Percentiles rank a stretch among this genome's conserved stretches.
Conservation (phyloP, 2,113 vertebrate genomes). For the Clarias gariepinus region DNA sequence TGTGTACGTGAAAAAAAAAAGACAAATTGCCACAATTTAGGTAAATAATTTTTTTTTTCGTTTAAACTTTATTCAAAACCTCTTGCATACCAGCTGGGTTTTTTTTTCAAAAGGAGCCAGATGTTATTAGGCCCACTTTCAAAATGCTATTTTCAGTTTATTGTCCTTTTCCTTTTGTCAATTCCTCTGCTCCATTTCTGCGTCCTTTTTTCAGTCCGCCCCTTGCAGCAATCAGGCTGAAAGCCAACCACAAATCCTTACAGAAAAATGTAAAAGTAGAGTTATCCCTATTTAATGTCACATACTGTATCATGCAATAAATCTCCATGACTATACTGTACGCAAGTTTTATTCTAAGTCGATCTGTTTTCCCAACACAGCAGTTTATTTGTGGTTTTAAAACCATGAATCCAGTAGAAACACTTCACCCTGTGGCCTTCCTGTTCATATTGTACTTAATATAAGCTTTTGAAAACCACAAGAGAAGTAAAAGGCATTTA, state of each 20-base stretch:
- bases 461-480: neutral
- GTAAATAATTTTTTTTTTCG: neutral
- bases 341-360: neutral
- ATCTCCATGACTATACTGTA: neutral
- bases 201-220: neutral
- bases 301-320: neutral
- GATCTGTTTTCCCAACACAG: neutral
- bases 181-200: neutral
- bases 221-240: neutral
- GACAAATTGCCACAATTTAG: neutral
- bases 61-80: neutral
- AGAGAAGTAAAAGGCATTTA: neutral
- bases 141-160: neutral
- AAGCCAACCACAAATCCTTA: neutral
- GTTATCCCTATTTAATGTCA: neutral
- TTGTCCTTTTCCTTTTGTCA: neutral
- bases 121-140: neutral
- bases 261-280: neutral
- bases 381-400: neutral
- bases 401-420: neutral
- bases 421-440: neutral
- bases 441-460: neutral
- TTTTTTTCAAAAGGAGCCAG: neutral
- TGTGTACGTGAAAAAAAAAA: neutral
- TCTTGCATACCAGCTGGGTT: neutral